phyloP scores from a whole-genome alignment of 2,113 vertebrate species.

The Rousettus leschenaultii region DNA sequence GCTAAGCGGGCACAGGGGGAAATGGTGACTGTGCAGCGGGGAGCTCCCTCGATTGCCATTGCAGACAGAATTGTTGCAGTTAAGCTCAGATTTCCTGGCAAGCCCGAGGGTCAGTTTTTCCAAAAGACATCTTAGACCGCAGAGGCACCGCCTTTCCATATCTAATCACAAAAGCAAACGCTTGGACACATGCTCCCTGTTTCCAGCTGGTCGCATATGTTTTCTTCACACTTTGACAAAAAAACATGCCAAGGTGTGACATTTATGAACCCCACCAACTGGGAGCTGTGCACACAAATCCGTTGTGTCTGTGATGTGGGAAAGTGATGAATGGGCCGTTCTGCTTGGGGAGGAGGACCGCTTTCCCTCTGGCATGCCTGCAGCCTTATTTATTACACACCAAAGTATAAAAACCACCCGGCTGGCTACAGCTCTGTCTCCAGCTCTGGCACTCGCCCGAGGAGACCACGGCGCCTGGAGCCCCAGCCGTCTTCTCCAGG shows the following conservation, averaged over 20 bases:
- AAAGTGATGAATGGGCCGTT: conserved; percentile 84
- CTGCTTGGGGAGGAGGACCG: conserved; percentile 80
- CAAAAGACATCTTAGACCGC: conserved; percentile 79
- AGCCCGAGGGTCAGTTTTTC: conserved; percentile 74
- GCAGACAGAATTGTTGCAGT: conserved; percentile 65
- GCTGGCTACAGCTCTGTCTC: conserved; percentile 69
- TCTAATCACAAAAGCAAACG: conserved; percentile 79
- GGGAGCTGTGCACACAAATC: conserved; percentile 79
- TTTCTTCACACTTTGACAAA: conserved; percentile 81
- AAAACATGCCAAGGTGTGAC: conserved; percentile 82
- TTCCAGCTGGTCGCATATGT: conserved; percentile 73
- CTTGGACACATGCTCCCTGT: conserved; percentile 82
- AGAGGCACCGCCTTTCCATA: conserved; percentile 78
- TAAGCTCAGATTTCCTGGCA: conserved; percentile 82
- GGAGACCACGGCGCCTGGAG: conserved; percentile 68
- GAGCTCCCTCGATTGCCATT: conserved; percentile 14
- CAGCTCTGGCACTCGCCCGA: conserved; percentile 75
- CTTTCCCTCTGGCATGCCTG: conserved; percentile 81
- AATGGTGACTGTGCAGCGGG: neutral
- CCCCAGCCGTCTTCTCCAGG: conserved; percentile 59
- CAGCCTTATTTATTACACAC: conserved; percentile 82
- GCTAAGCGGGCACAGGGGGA: neutral
- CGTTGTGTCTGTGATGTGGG: conserved; percentile 79
- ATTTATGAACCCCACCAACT: conserved; percentile 79
- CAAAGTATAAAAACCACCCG: conserved; percentile 82